phyloP scores from a whole-genome alignment of 2,113 vertebrate genomes.

The Myotis davidii region DNA sequence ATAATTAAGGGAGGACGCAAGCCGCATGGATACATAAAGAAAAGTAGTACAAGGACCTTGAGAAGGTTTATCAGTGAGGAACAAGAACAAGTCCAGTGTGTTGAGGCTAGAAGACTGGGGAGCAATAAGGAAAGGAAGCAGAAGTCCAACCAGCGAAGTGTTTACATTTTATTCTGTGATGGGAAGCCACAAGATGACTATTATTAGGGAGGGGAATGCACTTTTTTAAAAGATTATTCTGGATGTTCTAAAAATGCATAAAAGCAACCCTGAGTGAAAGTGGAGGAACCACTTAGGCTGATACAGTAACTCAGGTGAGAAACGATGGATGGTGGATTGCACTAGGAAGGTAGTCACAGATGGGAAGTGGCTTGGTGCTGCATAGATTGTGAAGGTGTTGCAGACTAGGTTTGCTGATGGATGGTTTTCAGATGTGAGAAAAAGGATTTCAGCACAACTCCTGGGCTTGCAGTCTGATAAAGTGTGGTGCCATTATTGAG shows the following conservation, averaged over 20 bases:
- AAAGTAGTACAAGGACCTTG: neutral
- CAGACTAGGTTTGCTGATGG: neutral
- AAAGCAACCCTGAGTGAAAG: neutral
- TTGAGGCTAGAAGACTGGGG: neutral
- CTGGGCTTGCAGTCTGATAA: neutral
- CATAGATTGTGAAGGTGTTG: neutral
- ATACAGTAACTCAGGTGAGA: neutral
- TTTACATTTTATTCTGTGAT: slow-evolving; percentile 4
- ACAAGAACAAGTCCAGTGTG: neutral
- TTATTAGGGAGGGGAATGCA: neutral
- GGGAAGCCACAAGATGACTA: neutral
- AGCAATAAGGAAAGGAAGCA: neutral
- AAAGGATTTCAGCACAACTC: neutral
- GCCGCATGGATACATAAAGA: neutral
- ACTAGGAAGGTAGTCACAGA: neutral
- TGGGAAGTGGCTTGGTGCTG: neutral
- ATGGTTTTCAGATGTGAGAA: neutral
- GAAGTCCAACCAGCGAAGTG: neutral
- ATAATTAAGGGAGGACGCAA: slow-evolving; percentile 56
- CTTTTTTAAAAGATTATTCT: neutral
- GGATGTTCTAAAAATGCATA: neutral
- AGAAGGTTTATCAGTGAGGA: neutral
- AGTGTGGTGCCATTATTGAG: neutral
- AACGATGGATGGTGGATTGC: neutral
- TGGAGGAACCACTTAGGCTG: neutral